phyloP scores from a whole-genome alignment of 1,140 invertebrate genomes.

The Lordiphosa stackelbergi region DNA sequence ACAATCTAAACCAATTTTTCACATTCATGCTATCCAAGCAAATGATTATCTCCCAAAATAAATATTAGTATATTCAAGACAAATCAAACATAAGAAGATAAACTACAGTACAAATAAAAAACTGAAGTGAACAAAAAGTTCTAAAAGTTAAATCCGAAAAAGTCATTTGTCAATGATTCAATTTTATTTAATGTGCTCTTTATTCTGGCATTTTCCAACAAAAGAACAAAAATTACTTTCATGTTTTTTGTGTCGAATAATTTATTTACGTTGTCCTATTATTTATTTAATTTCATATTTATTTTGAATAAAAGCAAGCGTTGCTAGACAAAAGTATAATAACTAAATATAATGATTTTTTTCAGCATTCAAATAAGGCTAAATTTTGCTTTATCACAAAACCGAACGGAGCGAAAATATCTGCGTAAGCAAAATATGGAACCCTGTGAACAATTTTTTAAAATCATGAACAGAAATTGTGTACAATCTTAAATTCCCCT shows the following conservation, averaged over 20 bases:
- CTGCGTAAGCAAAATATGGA: constrained; percentile 14
- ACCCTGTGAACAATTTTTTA: neutral
- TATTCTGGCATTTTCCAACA: constrained; percentile 27
- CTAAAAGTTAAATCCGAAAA: constrained; percentile 14
- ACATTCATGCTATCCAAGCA: too few species aligned
- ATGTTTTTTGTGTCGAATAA: constrained; percentile 44
- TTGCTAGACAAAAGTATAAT: constrained; percentile 23
- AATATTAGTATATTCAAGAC: neutral
- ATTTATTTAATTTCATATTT: constrained; percentile 64
- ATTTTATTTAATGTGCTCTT: constrained; percentile 31
- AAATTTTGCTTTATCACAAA: constrained; percentile 17
- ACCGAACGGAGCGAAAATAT: constrained; percentile 39
- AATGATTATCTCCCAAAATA: too few species aligned
- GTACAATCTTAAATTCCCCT: too few species aligned
- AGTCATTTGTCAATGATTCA: constrained; percentile 41
- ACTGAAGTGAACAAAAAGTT: constrained; percentile 6
- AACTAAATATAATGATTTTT: constrained; percentile 42
- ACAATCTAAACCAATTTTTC: too few species aligned
- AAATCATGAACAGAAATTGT: too few species aligned
- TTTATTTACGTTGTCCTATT: constrained; percentile 64
- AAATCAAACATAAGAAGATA: constrained; percentile 10
- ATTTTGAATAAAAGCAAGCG: constrained; percentile 54
- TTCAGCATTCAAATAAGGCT: constrained; percentile 29
- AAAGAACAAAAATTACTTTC: constrained; percentile 44
- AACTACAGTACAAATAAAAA: neutral